Conservation (phyloP, 1,140 invertebrate genomes). For the Myzus persicae region DNA sequence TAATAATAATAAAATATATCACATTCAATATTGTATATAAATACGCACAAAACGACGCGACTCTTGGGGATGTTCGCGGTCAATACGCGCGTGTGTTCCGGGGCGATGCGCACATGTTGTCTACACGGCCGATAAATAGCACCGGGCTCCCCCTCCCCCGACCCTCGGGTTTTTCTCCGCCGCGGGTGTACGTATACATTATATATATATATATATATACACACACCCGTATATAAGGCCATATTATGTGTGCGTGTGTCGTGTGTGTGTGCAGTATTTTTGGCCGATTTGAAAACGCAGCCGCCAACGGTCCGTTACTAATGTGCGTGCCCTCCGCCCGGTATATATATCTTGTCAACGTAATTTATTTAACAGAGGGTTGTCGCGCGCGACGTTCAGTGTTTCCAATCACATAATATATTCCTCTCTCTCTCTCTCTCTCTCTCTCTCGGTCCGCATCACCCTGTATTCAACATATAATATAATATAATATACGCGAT, state of each 20-base stretch:
- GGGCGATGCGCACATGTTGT: slow-evolving; percentile 44
- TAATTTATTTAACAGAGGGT: slow-evolving; percentile 44
- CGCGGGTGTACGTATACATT: no score
- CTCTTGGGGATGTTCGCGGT: slow-evolving; percentile 48
- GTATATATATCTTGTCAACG: slow-evolving; percentile 47
- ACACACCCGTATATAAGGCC: no score
- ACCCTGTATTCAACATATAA: not conserved
- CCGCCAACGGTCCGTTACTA: slow-evolving; percentile 54
- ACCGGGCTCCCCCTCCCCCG: slow-evolving; percentile 12
- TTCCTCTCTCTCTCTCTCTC: not conserved
- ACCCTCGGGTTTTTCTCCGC: not conserved
- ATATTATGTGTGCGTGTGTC: not conserved
- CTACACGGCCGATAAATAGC: slow-evolving; percentile 47
- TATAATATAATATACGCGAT: not conserved
- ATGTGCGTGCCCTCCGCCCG: slow-evolving; percentile 1
- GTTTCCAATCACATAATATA: slow-evolving; percentile 39
- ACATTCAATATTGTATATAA: not conserved
- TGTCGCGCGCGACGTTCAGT: not conserved
- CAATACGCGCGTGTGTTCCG: slow-evolving; percentile 28
- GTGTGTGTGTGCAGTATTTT: not conserved
- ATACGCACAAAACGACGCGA: not conserved
- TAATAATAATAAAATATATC: not conserved
- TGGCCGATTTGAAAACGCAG: not conserved
- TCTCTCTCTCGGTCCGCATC: no score
- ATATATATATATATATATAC: no score